Base-by-base conservation (phyloP, 2,888 invertebrate genomes). In the Kuschelorhynchus macadamiae region DNA sequence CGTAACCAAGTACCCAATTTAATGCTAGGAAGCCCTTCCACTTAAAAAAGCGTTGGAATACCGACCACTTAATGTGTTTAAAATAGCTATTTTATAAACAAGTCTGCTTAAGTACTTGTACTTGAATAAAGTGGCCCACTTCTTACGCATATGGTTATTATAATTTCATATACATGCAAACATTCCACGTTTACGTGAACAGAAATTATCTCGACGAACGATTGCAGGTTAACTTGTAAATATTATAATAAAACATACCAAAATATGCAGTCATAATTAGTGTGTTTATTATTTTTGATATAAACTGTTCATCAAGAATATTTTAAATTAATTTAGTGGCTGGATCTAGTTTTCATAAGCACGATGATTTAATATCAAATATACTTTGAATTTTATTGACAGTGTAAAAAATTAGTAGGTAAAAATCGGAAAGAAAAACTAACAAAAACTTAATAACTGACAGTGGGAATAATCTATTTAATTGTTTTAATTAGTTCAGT, bases 41-140 rank as follows among this genome's bases (percentile, higher is more conserved):
- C 68, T 68, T 59, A 60, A 49, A 66, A 67, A 60, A 63, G 30
- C 70, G 71, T 70, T 71, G 71, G 74, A 71, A 75, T 71, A 73
- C 73, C 72, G 71, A 66, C 78, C 79, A 79, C 79, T 80, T 78
- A 77, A 74, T 71, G 63, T 75, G 78, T 77, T 77, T 78, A 78
- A 80, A 79, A 79, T 79, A 79, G 79, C 77, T 77, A 78, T 78
- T 79, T 77, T 78, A 79, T 78, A 79, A 78, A 80, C 79, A 79
- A 78, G 78, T 71, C 77, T 70, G 70, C 68, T 73, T 79, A 79
- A 80, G 79, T 79, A 77, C 69, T 71, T 72, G 74, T 73, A 78
- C 80, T 80, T 79, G 80, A 79, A 78, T 71, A 73, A 79, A 80
- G 80, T 80, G 80, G 77, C 73, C 78, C 79, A 79, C 79, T 79